These are phyloP conservation scores for Caradrina kadenii DNA, from an alignment of 2,888 invertebrate genomes.

Conservation along the genomic window DNA sequence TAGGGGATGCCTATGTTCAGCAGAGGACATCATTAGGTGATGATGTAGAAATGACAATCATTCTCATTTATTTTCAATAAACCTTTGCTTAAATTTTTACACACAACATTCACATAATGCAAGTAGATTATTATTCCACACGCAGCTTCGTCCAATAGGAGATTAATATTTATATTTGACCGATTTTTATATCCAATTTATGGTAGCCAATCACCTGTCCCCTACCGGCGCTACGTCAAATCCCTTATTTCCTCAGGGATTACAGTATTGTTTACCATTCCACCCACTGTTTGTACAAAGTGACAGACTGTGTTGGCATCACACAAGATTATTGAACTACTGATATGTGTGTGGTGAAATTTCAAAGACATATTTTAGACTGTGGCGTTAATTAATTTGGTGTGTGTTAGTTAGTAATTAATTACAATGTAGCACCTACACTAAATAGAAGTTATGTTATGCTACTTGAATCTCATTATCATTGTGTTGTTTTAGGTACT, in stretches of 20 bases:
- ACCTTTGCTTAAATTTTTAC: too few species aligned
- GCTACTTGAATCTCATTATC: not conserved
- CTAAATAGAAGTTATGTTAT: slow-evolving; percentile 5
- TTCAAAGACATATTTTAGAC: slow-evolving; percentile 27
- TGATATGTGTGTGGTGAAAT: slow-evolving; percentile 16
- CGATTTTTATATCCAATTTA: slow-evolving; percentile 65
- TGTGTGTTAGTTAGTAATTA: slow-evolving; percentile 43
- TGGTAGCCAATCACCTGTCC: slow-evolving; percentile 71
- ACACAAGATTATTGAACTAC: slow-evolving; percentile 23
- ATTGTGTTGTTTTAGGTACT: slow-evolving; percentile 2
- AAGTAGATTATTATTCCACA: slow-evolving; percentile 36
- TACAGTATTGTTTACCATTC: slow-evolving; percentile 62
- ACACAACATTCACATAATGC: not conserved
- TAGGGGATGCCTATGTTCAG: too few species aligned
- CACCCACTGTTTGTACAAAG: slow-evolving; percentile 63
- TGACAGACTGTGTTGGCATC: slow-evolving; percentile 46
- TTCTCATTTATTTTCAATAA: too few species aligned
- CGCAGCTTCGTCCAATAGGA: slow-evolving; percentile 29
- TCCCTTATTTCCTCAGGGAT: slow-evolving; percentile 81
- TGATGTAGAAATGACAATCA: too few species aligned
- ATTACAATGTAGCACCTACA: slow-evolving; percentile 31
- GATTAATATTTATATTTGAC: slow-evolving; percentile 48
- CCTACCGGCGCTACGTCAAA: slow-evolving; percentile 67
- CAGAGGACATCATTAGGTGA: too few species aligned
- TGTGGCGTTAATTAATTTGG: slow-evolving; percentile 60